Base-by-base conservation (phyloP, 2,888 invertebrate species). In the Drosophila meridionalis region DNA sequence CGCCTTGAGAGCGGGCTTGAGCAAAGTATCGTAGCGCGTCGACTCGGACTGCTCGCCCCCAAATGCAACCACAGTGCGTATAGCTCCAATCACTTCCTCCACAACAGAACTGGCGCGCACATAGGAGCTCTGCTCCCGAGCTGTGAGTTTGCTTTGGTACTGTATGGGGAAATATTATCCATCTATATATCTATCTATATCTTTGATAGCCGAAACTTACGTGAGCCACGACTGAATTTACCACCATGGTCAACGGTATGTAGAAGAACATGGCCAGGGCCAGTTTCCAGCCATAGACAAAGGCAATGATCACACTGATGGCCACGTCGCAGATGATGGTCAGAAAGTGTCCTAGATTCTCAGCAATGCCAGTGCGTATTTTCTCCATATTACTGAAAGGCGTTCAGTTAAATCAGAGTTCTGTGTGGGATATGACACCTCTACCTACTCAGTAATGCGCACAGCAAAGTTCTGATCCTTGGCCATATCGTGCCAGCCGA, bases 241-340 rank as follows among this genome's bases (percentile, higher is more conserved):
- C 94, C 3, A 95, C 93, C 7, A 96, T 95, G 47, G 97, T 94
- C 42, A 97, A 91, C 0, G 98, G 98, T 12, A 96, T 95, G 67
- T 96, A 95, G 20, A 96, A 95, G 69, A 97, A 92, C 64, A 97
- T 95, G 48, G 97, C 96, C 36, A 97, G 93, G 0, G 98, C 97
- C 64, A 98, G 93, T 90, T 97, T 95, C 97, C 97, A 98, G 58
- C 97, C 97, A 88, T 96, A 96, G 0, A 94, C 92, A 87, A 98
- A 95, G 0, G 97, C 96, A 53, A 96, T 95, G 4, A 80, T 65
- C 0, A 92, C 78, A n/a, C 87, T 82, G 4, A 91, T 76, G 4
- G 83, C 4, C n/a, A 87, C 81, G 43, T 89, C 83, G 2, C 95
- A 94, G 75, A 95, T 93, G 76, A 96, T 76, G 90, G 96, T 96